These are phyloP conservation scores for Cossypha niveicapilla DNA, from an alignment of 2,797 vertebrate genomes.

Conservation along the genomic window DNA sequence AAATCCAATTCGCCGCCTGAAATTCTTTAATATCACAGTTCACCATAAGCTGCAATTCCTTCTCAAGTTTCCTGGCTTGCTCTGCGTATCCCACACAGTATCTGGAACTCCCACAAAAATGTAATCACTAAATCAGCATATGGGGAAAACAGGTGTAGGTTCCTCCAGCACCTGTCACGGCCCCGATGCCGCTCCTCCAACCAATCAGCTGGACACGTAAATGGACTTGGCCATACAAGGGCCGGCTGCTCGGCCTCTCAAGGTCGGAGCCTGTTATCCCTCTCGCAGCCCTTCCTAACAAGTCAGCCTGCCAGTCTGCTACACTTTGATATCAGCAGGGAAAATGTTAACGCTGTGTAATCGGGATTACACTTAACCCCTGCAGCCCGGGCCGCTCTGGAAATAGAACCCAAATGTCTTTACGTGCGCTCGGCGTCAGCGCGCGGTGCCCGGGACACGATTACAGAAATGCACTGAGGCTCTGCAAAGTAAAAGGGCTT, in stretches of 20 bases:
- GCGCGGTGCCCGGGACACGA: neutral
- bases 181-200: neutral
- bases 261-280: slow-evolving; percentile 61
- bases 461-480: neutral
- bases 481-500: neutral
- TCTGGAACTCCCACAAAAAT: slow-evolving; percentile 46
- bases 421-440: neutral
- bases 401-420: slow-evolving; percentile 23
- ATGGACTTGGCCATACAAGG: slow-evolving; percentile 70
- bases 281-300: slow-evolving; percentile 37
- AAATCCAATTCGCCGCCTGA: neutral
- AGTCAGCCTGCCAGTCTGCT: slow-evolving; percentile 59
- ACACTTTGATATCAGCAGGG: slow-evolving; percentile 64
- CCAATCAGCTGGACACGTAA: slow-evolving; percentile 56
- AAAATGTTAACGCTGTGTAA: slow-evolving; percentile 65
- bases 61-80: slow-evolving; percentile 68
- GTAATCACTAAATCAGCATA: slow-evolving; percentile 42
- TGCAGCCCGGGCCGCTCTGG: neutral
- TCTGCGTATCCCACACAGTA: neutral
- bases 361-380: slow-evolving; percentile 61
- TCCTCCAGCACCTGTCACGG: slow-evolving; percentile 34
- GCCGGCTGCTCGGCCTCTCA: slow-evolving; percentile 38
- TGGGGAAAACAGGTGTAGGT: slow-evolving; percentile 61
- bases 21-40: slow-evolving; percentile 58
- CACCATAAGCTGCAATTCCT: slow-evolving; percentile 49